Base-by-base conservation (phyloP, 2,888 invertebrate species). In the Polydrusus pterygomalis region DNA sequence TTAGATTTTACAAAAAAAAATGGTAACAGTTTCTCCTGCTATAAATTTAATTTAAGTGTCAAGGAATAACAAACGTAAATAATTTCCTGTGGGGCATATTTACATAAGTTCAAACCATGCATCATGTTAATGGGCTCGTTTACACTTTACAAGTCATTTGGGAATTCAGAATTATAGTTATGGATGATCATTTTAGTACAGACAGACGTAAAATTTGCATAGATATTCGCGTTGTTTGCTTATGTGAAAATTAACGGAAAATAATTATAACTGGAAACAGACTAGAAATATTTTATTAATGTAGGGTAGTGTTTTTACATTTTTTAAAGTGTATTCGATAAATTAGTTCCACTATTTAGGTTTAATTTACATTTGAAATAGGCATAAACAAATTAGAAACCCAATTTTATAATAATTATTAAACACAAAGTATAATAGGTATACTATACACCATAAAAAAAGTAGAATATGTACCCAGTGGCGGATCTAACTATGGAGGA, bases 21-120 rank as follows among this genome's bases (percentile, higher is more conserved):
- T 60, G 13, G 1, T 60, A 43, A 67, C 25, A 18, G 49, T 69
- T 34, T 13, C 15, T 8, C 1, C 1, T 17, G 38, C 67, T 20
- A 64, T 74, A 74, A 74, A 74, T 74, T 51, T 54, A 43, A 20
- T 63, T 54, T n/a, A 70, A 43, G 17, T 40, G 70, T 64, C 74
- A 38, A 34, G 56, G 64, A 69, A 70, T 74, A 74, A 70, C 70
- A 74, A 70, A 65, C 62, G 70, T 74, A 70, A 74, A 70, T 70
- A 63, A 74, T 74, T 70, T 69, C 74, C 64, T 58, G 43, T n/a
- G 45, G 70, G 56, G 38, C 58, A 63, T 58, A 74, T 74, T 70
- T 70, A 51, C 70, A 64, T 74, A 74, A 74, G 64, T 70, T 54
- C 64, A 43, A n/a, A 69, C 63, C 70, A 74, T 74, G 74, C 58